Evolutionary conservation across 2,888 invertebrate species (phyloP).

Genomic region (Syrista parreyssii): DNA sequence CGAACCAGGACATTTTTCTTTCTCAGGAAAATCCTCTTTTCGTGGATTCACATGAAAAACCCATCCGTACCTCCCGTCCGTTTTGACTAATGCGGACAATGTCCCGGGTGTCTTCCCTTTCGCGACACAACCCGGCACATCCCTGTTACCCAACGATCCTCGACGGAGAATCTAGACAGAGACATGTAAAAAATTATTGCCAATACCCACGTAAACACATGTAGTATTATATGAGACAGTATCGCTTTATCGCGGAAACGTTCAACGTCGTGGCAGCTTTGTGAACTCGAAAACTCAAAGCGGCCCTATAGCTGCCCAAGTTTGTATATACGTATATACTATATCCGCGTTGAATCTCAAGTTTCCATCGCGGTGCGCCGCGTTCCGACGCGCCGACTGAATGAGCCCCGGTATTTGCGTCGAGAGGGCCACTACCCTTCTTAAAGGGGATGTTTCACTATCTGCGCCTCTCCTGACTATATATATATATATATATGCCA

Average conservation of each 20-base stretch:
- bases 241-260: background rate
- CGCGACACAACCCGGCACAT: background rate
- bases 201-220: background rate
- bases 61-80: background rate
- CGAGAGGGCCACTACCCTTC: slow-evolving; percentile 13
- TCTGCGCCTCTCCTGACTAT: background rate
- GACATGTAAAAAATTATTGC: background rate
- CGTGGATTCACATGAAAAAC: background rate
- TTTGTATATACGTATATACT: background rate
- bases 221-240: background rate
- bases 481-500: background rate
- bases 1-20: background rate
- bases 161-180: background rate
- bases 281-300: background rate
- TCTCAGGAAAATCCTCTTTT: background rate
- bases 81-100: background rate
- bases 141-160: background rate
- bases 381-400: background rate
- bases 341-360: background rate
- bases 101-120: background rate
- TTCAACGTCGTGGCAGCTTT: background rate
- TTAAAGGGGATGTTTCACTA: slow-evolving; percentile 18
- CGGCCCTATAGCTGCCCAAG: background rate
- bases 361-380: background rate
- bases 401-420: background rate